Conservation (phyloP, 2,888 invertebrate genomes). For the Dioctria rufipes region DNA sequence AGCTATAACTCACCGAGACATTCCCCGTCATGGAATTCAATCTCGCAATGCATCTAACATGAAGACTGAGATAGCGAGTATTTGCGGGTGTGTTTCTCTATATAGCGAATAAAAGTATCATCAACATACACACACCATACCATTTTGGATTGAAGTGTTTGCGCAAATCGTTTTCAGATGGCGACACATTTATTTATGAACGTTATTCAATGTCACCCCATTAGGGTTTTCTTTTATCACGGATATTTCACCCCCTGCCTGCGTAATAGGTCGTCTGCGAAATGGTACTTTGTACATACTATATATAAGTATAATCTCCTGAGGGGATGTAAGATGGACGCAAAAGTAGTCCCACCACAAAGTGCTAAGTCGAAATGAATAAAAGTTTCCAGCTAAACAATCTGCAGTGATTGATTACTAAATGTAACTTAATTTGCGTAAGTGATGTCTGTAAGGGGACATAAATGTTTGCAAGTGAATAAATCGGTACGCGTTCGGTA, state of each 20-base stretch:
- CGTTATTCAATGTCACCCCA: constrained; percentile 61
- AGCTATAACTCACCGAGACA: constrained; percentile 61
- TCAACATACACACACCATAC: constrained; percentile 17
- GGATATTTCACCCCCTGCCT: neutral
- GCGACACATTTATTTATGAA: constrained; percentile 65
- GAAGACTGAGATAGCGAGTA: neutral
- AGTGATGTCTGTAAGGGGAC: constrained; percentile 57
- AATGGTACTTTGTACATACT: neutral
- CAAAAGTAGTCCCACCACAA: constrained; percentile 44
- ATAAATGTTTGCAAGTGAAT: neutral
- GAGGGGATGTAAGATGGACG: neutral
- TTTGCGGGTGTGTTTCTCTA: constrained; percentile 46
- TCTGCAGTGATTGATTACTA: constrained; percentile 60
- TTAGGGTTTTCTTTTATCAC: constrained; percentile 1
- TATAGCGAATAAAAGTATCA: too few species aligned
- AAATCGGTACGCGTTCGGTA: neutral
- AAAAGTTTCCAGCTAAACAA: constrained; percentile 55
- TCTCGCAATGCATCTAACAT: constrained; percentile 1
- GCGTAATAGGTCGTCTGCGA: neutral
- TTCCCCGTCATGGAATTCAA: constrained; percentile 33
- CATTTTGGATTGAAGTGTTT: constrained; percentile 60
- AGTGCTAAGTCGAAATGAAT: constrained; percentile 54
- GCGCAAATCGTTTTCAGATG: constrained; percentile 62
- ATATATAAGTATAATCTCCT: neutral
- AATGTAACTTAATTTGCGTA: constrained; percentile 60